Evolutionary conservation across 1,140 invertebrate genomes (phyloP).

Genomic region (Lamellibrachia luymesi): DNA sequence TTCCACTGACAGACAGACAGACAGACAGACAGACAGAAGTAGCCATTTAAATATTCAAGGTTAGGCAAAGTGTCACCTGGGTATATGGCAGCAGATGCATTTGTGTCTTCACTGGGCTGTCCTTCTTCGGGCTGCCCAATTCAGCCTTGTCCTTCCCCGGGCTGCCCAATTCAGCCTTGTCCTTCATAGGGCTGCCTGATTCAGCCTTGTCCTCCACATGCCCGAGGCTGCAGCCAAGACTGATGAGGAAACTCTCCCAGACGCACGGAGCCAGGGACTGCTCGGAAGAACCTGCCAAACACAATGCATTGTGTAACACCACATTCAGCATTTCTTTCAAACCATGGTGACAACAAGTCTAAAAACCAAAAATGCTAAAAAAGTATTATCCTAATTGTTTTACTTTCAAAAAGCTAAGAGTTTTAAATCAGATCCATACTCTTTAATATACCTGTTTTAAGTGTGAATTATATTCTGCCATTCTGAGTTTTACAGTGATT

Average conservation of each 20-base stretch:
- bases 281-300: neutral
- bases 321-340: too few species aligned
- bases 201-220: neutral
- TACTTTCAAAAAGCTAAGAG: neutral
- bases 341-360: too few species aligned
- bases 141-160: neutral
- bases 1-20: too few species aligned
- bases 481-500: neutral
- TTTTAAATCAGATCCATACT: too few species aligned
- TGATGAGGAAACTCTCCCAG: conserved; percentile 62
- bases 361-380: neutral
- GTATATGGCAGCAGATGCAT: neutral
- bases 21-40: neutral
- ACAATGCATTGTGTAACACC: neutral
- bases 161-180: neutral
- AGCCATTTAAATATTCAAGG: conserved; percentile 1
- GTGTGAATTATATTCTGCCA: neutral
- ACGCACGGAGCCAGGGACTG: conserved; percentile 58
- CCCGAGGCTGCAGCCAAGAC: conserved; percentile 8
- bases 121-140: neutral
- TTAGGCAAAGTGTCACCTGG: neutral
- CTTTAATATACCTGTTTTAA: neutral
- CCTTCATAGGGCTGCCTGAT: neutral
- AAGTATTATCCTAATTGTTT: neutral
- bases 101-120: neutral